Percentiles rank a stretch among this genome's conserved stretches.
These are phyloP conservation scores for Chiridota heheva DNA, from an alignment of 35 echinoderm and acorn worm species.

Conservation along the genomic window DNA sequence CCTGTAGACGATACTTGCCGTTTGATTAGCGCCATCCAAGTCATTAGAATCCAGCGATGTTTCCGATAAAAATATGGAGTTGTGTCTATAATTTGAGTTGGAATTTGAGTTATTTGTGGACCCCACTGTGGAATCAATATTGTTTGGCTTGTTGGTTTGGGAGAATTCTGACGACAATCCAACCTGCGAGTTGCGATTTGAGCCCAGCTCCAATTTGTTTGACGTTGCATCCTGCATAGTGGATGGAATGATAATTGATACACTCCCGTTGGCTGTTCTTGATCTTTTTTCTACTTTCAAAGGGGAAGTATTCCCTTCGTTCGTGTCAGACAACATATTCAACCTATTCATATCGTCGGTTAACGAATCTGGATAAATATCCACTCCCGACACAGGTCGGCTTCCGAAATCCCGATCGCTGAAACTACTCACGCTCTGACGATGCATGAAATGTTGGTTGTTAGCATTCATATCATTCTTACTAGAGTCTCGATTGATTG, in stretches of 20 bases:
- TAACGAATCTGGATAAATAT: conserved; percentile 7
- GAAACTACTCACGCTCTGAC: conserved; percentile 34
- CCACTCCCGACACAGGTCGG: conserved; percentile 26
- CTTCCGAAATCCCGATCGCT: conserved; percentile 36
- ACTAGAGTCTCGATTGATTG: conserved; percentile 1
- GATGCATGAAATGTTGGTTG: conserved; percentile 4
- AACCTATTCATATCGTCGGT: conserved; percentile 49
- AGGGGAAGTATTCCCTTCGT: too few relatives aligned
- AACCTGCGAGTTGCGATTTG: background rate
- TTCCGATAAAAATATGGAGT: conserved; percentile 45
- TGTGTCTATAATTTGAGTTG: conserved; percentile 38
- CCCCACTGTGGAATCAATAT: conserved; percentile 1
- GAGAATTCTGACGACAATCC: conserved; percentile 36
- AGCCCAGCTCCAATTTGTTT: conserved; percentile 64
- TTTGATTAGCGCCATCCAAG: conserved; percentile 2
- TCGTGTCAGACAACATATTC: conserved; percentile 26
- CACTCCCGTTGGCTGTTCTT: conserved; percentile 41
- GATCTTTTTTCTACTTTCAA: background rate
- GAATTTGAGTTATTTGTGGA: conserved; percentile 27
- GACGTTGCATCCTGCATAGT: conserved; percentile 78
- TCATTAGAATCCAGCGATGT: conserved; percentile 48
- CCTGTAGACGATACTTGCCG: background rate
- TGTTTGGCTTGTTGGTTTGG: conserved; percentile 1
- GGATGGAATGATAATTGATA: conserved; percentile 59
- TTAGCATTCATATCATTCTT: conserved; percentile 11